These are phyloP conservation scores for Reinhardtius hippoglossoides DNA, from an alignment of 2,113 vertebrate species.

Conservation along the genomic window DNA sequence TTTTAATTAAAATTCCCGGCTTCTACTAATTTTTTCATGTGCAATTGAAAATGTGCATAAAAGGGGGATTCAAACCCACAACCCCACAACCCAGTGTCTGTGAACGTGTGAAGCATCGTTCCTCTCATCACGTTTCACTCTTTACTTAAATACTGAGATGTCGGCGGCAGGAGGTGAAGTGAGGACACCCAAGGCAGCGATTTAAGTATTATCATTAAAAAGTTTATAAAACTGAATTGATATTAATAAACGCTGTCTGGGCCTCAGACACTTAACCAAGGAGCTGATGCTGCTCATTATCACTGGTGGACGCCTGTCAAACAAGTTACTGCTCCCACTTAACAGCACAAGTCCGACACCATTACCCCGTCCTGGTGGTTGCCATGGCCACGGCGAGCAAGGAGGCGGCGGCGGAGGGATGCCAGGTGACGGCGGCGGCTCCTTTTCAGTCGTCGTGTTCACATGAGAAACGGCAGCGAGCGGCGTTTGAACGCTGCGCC, in stretches of 20 bases:
- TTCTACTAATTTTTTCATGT: no score
- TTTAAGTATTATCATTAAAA: slow-evolving; percentile 15
- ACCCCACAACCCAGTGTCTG: no score
- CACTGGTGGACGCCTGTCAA: slow-evolving; percentile 53
- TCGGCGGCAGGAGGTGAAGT: slow-evolving; percentile 27
- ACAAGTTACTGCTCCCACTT: slow-evolving; percentile 10
- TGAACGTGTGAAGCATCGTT: no score
- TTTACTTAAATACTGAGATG: not conserved
- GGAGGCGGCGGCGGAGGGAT: not conserved
- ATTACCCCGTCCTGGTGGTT: slow-evolving; percentile 15
- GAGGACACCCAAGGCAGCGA: slow-evolving; percentile 29
- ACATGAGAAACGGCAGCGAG: not conserved
- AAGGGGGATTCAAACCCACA: no score
- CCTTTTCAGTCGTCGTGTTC: not conserved
- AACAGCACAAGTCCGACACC: slow-evolving; percentile 3
- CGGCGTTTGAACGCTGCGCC: not conserved
- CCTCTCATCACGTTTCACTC: no score
- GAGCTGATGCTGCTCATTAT: no score
- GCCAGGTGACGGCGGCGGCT: not conserved
- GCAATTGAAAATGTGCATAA: no score
- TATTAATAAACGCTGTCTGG: no score
- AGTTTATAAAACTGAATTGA: not conserved
- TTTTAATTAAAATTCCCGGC: no score
- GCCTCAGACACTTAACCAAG: no score
- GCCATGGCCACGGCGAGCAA: slow-evolving; percentile 6